phyloP scores from a whole-genome alignment of 2,888 invertebrate species.

The Actias luna region DNA sequence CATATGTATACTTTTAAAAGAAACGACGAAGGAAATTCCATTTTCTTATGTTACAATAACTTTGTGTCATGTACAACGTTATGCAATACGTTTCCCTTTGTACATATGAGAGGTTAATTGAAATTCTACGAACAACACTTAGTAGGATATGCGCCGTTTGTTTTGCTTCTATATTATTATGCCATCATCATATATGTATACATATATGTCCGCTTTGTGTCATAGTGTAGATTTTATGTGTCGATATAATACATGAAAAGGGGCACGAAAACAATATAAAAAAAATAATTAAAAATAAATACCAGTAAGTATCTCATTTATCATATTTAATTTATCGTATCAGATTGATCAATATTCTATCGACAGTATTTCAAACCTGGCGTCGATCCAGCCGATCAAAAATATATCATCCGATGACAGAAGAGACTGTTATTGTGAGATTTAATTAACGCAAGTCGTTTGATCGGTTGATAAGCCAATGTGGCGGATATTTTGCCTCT shows the following conservation, averaged over 20 bases:
- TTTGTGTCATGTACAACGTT: not conserved
- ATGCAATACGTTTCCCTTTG: not conserved
- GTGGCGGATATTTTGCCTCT: not conserved
- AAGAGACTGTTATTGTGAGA: not conserved
- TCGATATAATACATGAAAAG: too few relatives aligned
- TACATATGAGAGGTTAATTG: not conserved
- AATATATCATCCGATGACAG: constrained; percentile 22
- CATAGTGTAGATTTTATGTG: too few relatives aligned
- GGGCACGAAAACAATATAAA: too few relatives aligned
- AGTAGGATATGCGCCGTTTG: not conserved
- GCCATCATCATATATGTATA: not conserved
- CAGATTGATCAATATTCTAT: not conserved
- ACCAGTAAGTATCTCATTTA: too few relatives aligned
- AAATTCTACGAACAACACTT: not conserved
- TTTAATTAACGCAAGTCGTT: not conserved
- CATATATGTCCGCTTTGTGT: not conserved
- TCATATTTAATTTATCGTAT: not conserved
- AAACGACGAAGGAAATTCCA: not conserved
- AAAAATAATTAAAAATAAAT: too few relatives aligned
- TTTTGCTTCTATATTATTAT: not conserved
- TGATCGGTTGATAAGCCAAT: not conserved
- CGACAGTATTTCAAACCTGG: not conserved
- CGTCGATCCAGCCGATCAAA: constrained; percentile 26
- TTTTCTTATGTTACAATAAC: not conserved
- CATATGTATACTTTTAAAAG: too few relatives aligned